A percentile compares a stretch with the other conserved stretches of the same genome.
phyloP scores from a whole-genome alignment of 2,113 vertebrate species.

The Asarcornis scutulata region DNA sequence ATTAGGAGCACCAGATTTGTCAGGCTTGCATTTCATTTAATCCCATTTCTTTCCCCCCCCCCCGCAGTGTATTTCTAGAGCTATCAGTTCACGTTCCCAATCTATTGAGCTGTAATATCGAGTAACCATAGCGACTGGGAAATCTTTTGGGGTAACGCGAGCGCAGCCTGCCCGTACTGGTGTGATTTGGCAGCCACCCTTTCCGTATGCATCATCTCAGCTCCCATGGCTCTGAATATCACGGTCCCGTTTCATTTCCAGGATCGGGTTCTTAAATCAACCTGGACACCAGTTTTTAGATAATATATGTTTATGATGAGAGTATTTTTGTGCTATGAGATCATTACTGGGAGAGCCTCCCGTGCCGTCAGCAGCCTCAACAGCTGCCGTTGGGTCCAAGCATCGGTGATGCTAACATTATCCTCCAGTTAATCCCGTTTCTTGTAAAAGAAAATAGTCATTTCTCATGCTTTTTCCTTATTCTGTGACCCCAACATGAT shows the following conservation, averaged over 20 bases:
- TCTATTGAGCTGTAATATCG: background rate
- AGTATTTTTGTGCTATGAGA: background rate
- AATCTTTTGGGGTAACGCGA: background rate
- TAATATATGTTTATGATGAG: background rate
- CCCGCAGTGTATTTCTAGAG: background rate
- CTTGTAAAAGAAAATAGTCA: background rate
- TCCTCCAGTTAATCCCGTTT: background rate
- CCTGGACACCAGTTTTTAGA: background rate
- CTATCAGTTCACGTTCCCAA: background rate
- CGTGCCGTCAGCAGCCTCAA: background rate
- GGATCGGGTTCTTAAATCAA: background rate
- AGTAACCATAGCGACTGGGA: background rate
- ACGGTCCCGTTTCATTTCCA: background rate
- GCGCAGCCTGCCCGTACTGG: background rate
- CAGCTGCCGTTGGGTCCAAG: background rate
- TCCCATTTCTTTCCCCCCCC: background rate
- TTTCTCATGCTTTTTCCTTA: background rate
- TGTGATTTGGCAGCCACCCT: background rate
- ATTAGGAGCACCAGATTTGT: background rate
- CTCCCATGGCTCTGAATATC: background rate
- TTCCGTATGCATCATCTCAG: background rate
- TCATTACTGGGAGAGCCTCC: background rate
- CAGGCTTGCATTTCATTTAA: background rate
- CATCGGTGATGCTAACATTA: background rate
- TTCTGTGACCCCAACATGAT: background rate